Percentiles rank a stretch among this genome's conserved stretches.
phyloP scores from a whole-genome alignment of 2,888 invertebrate species.

The Melangyna quadrimaculata region DNA sequence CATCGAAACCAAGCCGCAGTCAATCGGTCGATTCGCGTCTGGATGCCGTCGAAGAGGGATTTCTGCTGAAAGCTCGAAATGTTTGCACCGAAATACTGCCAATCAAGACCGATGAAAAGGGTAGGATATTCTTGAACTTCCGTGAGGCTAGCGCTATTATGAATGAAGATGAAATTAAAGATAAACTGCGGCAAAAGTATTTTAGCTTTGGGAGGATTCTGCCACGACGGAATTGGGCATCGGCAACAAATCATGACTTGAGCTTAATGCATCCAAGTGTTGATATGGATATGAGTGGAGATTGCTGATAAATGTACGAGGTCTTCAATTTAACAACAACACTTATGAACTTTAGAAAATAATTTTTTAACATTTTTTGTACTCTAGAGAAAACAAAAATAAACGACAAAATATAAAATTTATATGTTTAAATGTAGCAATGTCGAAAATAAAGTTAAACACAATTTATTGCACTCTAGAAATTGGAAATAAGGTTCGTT shows the following conservation, averaged over 20 bases:
- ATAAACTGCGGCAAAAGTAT: constrained; percentile 79
- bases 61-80: constrained; percentile 79
- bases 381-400: constrained; percentile 14
- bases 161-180: constrained; percentile 81
- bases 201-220: constrained; percentile 79
- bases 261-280: constrained; percentile 49
- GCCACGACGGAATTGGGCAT: constrained; percentile 79
- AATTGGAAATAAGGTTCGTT: not conserved
- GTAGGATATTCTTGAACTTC: constrained; percentile 80
- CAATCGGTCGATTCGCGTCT: constrained; percentile 79
- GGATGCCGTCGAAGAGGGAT: constrained; percentile 78
- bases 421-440: not conserved
- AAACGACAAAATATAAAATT: not conserved
- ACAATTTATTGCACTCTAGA: constrained; percentile 12
- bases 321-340: not conserved
- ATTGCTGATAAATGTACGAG: constrained; percentile 10
- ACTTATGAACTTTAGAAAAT: constrained; percentile 10
- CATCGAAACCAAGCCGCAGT: constrained; percentile 83
- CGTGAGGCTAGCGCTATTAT: constrained; percentile 80
- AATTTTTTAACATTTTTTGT: constrained; percentile 69
- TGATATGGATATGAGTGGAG: constrained; percentile 27
- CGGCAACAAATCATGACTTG: constrained; percentile 77
- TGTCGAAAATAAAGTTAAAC: not conserved
- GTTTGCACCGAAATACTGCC: constrained; percentile 81
- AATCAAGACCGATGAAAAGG: constrained; percentile 80